phyloP scores from a whole-genome alignment of 2,797 vertebrate species.

The Xenentodon cancila region DNA sequence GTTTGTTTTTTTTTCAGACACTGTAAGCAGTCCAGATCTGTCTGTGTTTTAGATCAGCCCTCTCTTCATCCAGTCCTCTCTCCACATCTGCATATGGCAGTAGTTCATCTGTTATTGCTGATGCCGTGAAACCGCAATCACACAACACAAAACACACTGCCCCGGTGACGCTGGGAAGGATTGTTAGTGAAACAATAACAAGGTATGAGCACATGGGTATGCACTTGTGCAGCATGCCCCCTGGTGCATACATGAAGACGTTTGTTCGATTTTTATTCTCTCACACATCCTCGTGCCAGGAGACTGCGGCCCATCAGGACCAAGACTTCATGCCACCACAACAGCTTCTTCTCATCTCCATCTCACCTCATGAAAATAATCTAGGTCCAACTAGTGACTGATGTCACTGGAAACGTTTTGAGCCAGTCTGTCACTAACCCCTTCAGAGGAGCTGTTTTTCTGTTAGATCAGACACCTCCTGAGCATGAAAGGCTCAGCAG shows the following conservation, averaged over 20 bases:
- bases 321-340: no score
- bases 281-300: not conserved
- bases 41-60: constrained; percentile 50
- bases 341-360: no score
- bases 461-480: no score
- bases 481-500: no score
- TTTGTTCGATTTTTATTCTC: constrained; percentile 13
- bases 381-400: no score
- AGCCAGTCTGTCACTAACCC: no score
- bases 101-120: constrained; percentile 74
- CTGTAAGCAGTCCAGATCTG: constrained; percentile 21
- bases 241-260: constrained; percentile 56
- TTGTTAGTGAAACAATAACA: constrained; percentile 70
- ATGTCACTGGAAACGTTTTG: no score
- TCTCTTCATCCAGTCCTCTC: constrained; percentile 44
- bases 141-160: constrained; percentile 68
- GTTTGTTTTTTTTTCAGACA: constrained; percentile 43
- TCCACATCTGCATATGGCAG: constrained; percentile 60
- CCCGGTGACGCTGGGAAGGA: constrained; percentile 59
- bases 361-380: no score
- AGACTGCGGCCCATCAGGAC: no score
- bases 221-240: constrained; percentile 57
- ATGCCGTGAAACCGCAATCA: constrained; percentile 75
- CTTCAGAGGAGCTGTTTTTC: no score
- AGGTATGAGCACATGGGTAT: constrained; percentile 37